Conservation (phyloP, 2,113 vertebrate species). For the Pteronura brasiliensis region DNA sequence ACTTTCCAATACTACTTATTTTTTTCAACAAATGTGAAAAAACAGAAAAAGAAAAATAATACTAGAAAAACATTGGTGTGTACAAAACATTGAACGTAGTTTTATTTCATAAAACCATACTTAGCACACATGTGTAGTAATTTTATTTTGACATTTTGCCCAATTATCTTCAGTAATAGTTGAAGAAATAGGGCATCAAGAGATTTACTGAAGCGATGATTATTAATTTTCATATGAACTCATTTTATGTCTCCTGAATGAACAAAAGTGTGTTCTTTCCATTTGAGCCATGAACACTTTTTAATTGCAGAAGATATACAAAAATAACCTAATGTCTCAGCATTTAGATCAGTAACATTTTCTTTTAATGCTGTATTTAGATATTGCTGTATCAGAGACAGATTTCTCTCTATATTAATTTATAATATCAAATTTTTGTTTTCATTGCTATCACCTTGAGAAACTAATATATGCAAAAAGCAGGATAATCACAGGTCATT, state of each 20-base stretch:
- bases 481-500: not conserved
- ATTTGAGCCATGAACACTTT: constrained; percentile 61
- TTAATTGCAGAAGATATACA: constrained; percentile 47
- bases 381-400: constrained; percentile 55
- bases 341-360: constrained; percentile 46
- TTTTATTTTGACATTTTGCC: constrained; percentile 52
- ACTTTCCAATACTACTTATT: not conserved
- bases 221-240: constrained; percentile 45
- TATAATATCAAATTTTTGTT: constrained; percentile 59
- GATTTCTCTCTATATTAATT: constrained; percentile 33
- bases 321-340: constrained; percentile 50
- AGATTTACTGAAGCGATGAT: constrained; percentile 17
- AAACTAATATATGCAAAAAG: constrained; percentile 51
- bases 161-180: constrained; percentile 9
- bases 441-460: constrained; percentile 41
- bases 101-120: not conserved
- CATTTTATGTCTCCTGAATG: constrained; percentile 60
- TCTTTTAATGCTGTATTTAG: constrained; percentile 66
- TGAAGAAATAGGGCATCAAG: constrained; percentile 47
- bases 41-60: not conserved
- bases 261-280: constrained; percentile 56
- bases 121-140: not conserved
- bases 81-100: not conserved
- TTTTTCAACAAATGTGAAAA: not conserved
- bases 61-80: not conserved